Evolutionary conservation across 1,140 invertebrate species (phyloP).

Genomic region (Heliconius hermathena): DNA sequence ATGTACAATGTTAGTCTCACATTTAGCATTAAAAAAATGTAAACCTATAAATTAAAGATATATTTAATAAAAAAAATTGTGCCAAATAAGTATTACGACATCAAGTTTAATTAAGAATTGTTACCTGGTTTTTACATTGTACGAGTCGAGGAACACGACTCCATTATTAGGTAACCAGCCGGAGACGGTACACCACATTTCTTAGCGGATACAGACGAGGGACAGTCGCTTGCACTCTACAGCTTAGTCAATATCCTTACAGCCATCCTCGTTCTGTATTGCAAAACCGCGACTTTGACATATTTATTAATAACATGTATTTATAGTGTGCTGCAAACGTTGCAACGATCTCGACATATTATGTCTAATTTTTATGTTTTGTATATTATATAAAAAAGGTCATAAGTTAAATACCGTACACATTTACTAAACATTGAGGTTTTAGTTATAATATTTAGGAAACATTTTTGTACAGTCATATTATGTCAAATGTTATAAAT

Average conservation of each 20-base stretch:
- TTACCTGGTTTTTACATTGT: neutral
- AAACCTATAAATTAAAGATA: no score
- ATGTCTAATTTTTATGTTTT: neutral
- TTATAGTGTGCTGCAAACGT: conserved; percentile 26
- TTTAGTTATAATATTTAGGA: no score
- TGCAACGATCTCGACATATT: conserved; percentile 14
- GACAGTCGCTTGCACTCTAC: conserved; percentile 30
- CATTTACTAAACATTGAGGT: no score
- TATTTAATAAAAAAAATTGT: neutral
- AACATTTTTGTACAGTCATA: no score
- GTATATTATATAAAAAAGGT: neutral
- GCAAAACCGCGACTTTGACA: conserved; percentile 31
- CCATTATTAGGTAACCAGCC: conserved; percentile 22
- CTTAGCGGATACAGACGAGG: conserved; percentile 28
- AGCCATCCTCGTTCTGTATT: conserved; percentile 42
- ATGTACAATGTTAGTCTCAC: no score
- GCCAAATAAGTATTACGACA: neutral
- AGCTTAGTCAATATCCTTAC: conserved; percentile 44
- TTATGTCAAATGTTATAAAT: no score
- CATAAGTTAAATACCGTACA: neutral
- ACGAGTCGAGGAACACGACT: conserved; percentile 5
- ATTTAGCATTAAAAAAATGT: no score
- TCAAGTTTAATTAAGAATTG: neutral
- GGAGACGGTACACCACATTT: conserved; percentile 29
- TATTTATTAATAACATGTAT: conserved; percentile 25